Conservation (phyloP, 1,140 invertebrate genomes). For the Drosophila asahinai region DNA sequence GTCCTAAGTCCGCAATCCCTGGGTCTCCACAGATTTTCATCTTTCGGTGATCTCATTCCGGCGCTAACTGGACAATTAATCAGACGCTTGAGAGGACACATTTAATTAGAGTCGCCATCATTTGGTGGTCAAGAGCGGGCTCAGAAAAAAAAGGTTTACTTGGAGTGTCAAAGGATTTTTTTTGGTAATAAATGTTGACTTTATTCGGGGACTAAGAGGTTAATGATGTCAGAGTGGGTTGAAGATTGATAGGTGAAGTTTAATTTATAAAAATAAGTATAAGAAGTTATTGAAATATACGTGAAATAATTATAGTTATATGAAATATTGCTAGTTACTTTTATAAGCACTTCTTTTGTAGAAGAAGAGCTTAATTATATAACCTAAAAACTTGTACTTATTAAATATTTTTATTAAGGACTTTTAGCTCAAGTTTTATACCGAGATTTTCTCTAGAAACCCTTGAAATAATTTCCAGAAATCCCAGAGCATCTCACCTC, state of each 20-base stretch:
- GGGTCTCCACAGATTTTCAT: slow-evolving; percentile 61
- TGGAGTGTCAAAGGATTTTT: slow-evolving; percentile 12
- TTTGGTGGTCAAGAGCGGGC: slow-evolving; percentile 56
- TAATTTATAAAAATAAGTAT: too few relatives aligned
- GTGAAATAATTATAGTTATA: too few relatives aligned
- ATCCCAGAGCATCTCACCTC: neutral
- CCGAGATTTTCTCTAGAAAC: neutral
- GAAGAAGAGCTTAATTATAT: neutral
- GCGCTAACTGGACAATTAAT: slow-evolving; percentile 78
- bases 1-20: slow-evolving; percentile 19
- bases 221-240: neutral
- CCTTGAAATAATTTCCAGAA: neutral
- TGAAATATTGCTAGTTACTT: too few relatives aligned
- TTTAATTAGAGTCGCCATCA: slow-evolving; percentile 70
- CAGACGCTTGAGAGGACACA: slow-evolving; percentile 68
- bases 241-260: neutral
- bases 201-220: slow-evolving; percentile 7
- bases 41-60: slow-evolving; percentile 33
- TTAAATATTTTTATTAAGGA: too few relatives aligned
- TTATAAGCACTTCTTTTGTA: too few relatives aligned
- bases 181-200: slow-evolving; percentile 24
- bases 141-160: slow-evolving; percentile 47
- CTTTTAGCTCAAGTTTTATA: too few relatives aligned
- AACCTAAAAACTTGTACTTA: too few relatives aligned
- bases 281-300: too few relatives aligned